Conservation (phyloP, 1,140 invertebrate species). For the Augochlora pura region DNA sequence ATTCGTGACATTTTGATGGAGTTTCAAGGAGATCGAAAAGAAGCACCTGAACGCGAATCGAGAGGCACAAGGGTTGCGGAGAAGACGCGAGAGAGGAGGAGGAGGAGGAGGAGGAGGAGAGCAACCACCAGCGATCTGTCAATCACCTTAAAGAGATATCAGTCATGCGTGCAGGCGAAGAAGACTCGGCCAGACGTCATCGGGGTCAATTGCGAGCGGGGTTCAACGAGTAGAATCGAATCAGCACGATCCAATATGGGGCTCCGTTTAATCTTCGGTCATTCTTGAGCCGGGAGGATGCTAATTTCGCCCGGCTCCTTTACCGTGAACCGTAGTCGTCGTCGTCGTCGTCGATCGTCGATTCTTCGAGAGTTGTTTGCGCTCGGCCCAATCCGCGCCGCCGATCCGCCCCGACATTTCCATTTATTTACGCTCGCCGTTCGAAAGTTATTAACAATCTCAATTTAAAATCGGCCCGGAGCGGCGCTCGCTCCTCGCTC, state of each 20-base stretch:
- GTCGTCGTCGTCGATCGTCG: neutral
- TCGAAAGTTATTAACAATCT: neutral
- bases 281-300: neutral
- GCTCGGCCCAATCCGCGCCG: neutral
- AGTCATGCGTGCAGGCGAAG: conserved; percentile 32
- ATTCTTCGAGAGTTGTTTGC: neutral
- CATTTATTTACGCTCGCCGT: neutral
- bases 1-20: conserved; percentile 19
- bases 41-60: neutral
- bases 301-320: conserved; percentile 9
- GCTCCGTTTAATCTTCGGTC: conserved; percentile 10
- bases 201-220: conserved; percentile 31
- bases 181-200: conserved; percentile 32
- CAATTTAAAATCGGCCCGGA: no score
- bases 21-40: conserved; percentile 19
- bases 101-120: neutral
- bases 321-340: neutral
- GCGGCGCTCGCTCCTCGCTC: no score
- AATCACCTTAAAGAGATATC: conserved; percentile 37
- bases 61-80: no score
- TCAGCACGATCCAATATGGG: conserved; percentile 38
- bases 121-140: conserved; percentile 1
- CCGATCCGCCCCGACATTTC: neutral
- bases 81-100: neutral
- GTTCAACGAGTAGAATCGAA: conserved; percentile 39